A percentile compares a stretch with the other conserved stretches of the same genome.
Conservation (phyloP, 2,888 invertebrate species). For the Athripsodes cinereus region DNA sequence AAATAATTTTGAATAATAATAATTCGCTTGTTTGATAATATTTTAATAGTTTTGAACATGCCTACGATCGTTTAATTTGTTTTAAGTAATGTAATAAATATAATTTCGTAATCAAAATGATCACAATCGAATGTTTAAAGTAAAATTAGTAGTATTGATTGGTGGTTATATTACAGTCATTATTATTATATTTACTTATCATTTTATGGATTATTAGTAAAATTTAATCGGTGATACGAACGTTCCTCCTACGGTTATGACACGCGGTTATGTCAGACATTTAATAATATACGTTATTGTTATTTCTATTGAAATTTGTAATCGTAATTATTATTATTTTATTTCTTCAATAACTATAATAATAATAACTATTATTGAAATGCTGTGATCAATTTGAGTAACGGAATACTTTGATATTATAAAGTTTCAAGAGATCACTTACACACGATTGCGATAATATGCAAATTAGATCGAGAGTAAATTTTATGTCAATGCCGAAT, state of each 20-base stretch:
- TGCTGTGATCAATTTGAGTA: slow-evolving; percentile 14
- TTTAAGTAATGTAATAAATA: not conserved
- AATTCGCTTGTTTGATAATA: no score
- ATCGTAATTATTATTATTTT: not conserved
- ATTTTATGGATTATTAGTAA: no score
- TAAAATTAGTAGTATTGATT: not conserved
- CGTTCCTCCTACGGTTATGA: not conserved
- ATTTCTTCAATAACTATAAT: not conserved
- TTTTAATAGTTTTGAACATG: no score
- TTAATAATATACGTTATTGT: not conserved
- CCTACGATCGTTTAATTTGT: no score
- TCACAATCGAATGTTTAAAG: slow-evolving; percentile 9
- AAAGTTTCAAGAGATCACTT: slow-evolving; percentile 2
- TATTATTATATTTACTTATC: no score
- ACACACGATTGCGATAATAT: slow-evolving; percentile 6
- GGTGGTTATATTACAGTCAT: no score
- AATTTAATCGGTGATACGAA: no score
- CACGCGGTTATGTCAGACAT: not conserved
- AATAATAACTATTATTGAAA: not conserved
- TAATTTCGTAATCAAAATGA: slow-evolving; percentile 13
- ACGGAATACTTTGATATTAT: slow-evolving; percentile 3
- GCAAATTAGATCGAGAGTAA: not conserved
- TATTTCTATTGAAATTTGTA: no score
- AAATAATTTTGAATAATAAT: no score
- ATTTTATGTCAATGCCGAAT: not conserved